Evolutionary conservation across 1,140 invertebrate species (phyloP).

Genomic region (Spodoptera litura): DNA sequence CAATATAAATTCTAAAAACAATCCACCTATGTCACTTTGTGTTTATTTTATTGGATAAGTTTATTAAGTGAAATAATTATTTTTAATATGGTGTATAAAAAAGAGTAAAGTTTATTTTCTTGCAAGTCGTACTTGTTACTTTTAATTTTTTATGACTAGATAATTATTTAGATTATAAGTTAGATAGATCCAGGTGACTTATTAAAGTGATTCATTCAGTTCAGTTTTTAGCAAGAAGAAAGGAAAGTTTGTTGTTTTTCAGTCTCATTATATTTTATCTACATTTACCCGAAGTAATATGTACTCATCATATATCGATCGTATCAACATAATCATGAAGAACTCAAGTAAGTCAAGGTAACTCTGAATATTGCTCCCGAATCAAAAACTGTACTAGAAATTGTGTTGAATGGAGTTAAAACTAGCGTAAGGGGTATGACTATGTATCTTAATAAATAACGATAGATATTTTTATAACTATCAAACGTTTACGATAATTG

Average conservation of each 20-base stretch:
- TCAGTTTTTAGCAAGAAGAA: too few relatives aligned
- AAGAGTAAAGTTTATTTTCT: conserved; percentile 17
- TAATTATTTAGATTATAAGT: conserved; percentile 6
- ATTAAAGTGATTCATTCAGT: conserved; percentile 6
- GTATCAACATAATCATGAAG: conserved; percentile 17
- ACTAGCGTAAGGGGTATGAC: conserved; percentile 39
- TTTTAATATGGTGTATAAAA: conserved; percentile 13
- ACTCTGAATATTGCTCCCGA: not conserved
- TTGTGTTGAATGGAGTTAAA: conserved; percentile 35
- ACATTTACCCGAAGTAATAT: not conserved
- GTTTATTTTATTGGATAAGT: conserved; percentile 1
- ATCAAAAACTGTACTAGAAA: conserved; percentile 16
- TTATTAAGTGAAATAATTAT: not conserved
- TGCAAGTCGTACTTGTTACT: conserved; percentile 15
- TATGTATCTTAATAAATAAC: conserved; percentile 47
- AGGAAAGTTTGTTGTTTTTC: too few relatives aligned
- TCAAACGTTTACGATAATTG: conserved; percentile 40
- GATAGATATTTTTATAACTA: conserved; percentile 49
- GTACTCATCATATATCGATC: conserved; percentile 16
- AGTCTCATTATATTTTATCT: not conserved
- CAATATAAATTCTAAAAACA: not conserved
- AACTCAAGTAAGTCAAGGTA: not conserved
- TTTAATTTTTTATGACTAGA: conserved; percentile 33
- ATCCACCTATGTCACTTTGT: not conserved
- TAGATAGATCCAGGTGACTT: conserved; percentile 20